These are phyloP conservation scores for Colius striatus DNA, from an alignment of 2,113 vertebrate species.

Conservation along the genomic window DNA sequence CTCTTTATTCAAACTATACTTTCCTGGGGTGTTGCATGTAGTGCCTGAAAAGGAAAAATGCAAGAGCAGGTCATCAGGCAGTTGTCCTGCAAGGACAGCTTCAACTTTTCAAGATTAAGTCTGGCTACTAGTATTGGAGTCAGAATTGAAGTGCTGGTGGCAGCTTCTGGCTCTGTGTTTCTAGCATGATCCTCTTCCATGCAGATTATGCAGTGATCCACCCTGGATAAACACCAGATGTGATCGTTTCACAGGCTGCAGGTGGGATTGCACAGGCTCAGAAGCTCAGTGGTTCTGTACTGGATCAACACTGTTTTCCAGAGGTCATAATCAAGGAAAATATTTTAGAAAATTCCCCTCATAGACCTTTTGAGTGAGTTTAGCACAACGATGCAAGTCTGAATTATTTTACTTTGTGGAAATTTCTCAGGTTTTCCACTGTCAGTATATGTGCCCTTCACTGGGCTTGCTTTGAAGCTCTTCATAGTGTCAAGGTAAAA, in stretches of 20 bases:
- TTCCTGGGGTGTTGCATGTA: neutral
- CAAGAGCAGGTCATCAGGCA: neutral
- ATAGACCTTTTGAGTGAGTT: neutral
- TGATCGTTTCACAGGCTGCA: neutral
- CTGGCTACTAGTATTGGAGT: neutral
- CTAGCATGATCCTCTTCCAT: neutral
- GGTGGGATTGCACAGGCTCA: neutral
- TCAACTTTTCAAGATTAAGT: neutral
- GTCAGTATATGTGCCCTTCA: neutral
- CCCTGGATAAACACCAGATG: neutral
- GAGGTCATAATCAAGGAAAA: neutral
- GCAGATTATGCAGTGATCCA: neutral
- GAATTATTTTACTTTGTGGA: neutral
- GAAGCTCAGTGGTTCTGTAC: neutral
- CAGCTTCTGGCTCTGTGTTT: neutral
- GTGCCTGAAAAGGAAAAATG: neutral
- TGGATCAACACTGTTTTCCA: neutral
- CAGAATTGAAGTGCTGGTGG: neutral
- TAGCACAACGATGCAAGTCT: neutral
- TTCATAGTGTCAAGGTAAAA: neutral
- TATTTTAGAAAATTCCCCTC: neutral
- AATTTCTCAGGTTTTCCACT: neutral
- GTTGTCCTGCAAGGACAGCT: neutral
- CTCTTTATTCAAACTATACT: neutral
- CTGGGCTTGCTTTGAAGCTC: neutral